Evolutionary conservation across 2,888 invertebrate genomes (phyloP).

Genomic region (Ormyrus nitidulus): DNA sequence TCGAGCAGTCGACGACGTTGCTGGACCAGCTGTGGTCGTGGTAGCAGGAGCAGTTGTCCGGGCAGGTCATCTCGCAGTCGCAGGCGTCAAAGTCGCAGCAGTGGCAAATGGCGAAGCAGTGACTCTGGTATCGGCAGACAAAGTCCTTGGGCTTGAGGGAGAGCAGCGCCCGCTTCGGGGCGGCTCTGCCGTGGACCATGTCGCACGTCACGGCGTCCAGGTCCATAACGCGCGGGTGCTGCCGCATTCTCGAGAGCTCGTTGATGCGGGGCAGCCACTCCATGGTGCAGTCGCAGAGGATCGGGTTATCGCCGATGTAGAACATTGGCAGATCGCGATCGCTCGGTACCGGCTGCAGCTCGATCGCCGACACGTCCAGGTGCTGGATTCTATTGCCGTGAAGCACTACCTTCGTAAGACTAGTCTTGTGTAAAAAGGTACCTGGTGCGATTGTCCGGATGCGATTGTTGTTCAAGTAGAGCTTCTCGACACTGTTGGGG

Average conservation of each 20-base stretch:
- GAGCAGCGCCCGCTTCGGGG: slow-evolving; percentile 80
- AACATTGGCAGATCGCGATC: slow-evolving; percentile 86
- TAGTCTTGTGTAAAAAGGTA: slow-evolving; percentile 82
- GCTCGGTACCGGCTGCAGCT: slow-evolving; percentile 81
- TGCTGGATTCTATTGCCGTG: slow-evolving; percentile 85
- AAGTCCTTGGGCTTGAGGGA: slow-evolving; percentile 86
- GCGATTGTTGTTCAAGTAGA: slow-evolving; percentile 85
- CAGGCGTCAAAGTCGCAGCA: slow-evolving; percentile 94
- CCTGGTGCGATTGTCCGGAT: slow-evolving; percentile 84
- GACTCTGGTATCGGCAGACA: slow-evolving; percentile 87
- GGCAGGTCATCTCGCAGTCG: slow-evolving; percentile 94
- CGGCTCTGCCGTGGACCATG: slow-evolving; percentile 82
- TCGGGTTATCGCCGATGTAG: slow-evolving; percentile 88
- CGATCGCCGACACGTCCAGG: slow-evolving; percentile 84
- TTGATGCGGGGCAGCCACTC: slow-evolving; percentile 90
- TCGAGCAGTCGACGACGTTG: slow-evolving; percentile 90
- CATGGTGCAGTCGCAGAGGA: slow-evolving; percentile 91
- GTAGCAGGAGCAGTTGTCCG: slow-evolving; percentile 90
- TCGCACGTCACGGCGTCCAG: slow-evolving; percentile 87
- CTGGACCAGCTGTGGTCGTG: slow-evolving; percentile 91
- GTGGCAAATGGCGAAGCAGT: slow-evolving; percentile 90
- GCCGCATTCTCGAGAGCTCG: slow-evolving; percentile 83
- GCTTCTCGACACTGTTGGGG: slow-evolving; percentile 84
- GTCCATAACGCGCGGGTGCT: slow-evolving; percentile 88
- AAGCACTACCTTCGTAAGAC: slow-evolving; percentile 85